Percentiles rank a stretch among this genome's conserved stretches.
Evolutionary conservation across 2,113 vertebrate genomes (phyloP).

Genomic region (Podarcis muralis): DNA sequence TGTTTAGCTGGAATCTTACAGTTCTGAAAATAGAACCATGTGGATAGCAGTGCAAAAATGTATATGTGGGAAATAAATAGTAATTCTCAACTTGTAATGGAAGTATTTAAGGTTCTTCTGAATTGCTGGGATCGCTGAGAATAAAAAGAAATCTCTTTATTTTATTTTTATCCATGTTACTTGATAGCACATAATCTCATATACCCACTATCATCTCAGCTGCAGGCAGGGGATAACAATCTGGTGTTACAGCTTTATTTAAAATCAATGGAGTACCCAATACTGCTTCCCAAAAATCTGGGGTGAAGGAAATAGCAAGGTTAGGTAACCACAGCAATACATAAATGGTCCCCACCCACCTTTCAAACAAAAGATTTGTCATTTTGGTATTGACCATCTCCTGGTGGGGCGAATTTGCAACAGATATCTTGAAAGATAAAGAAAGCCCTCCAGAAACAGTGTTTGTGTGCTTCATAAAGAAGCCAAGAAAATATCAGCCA

Average conservation of each 20-base stretch:
- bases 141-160: constrained; percentile 31
- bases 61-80: constrained; percentile 32
- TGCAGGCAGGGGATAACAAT: constrained; percentile 13
- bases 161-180: constrained; percentile 24
- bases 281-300: constrained; percentile 19
- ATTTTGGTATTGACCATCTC: constrained; percentile 7
- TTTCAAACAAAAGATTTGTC: neutral
- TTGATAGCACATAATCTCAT: neutral
- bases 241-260: constrained; percentile 26
- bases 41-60: constrained; percentile 16
- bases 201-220: constrained; percentile 42
- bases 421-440: neutral
- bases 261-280: constrained; percentile 12
- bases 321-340: constrained; percentile 9
- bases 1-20: no score
- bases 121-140: constrained; percentile 20
- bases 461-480: neutral
- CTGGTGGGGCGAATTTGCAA: neutral
- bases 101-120: constrained; percentile 7
- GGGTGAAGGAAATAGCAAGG: neutral
- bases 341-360: neutral
- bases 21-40: constrained; percentile 14
- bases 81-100: constrained; percentile 33
- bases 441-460: neutral
- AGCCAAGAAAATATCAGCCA: neutral